phyloP scores from a whole-genome alignment of 2,797 vertebrate species.

The Pelobates cultripes region DNA sequence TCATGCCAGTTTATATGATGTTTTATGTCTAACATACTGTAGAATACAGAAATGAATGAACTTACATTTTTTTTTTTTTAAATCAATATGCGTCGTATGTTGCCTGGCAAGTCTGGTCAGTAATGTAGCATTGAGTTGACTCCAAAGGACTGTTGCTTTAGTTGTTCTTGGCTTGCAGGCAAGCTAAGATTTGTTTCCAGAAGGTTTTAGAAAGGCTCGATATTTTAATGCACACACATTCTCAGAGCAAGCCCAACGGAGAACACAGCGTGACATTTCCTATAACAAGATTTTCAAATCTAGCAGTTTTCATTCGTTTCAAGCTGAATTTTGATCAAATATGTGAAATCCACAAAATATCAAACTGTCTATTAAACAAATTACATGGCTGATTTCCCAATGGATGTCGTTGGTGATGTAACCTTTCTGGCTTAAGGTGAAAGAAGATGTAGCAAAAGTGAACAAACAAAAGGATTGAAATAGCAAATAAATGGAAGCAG shows the following conservation, averaged over 20 bases:
- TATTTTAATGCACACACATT: not conserved
- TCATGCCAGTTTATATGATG: too few relatives aligned
- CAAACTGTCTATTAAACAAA: too few relatives aligned
- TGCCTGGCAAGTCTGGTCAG: not conserved
- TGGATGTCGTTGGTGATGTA: too few relatives aligned
- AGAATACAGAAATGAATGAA: too few relatives aligned
- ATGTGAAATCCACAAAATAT: not conserved
- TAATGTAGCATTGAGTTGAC: not conserved
- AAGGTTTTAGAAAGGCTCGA: not conserved
- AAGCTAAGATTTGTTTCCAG: not conserved
- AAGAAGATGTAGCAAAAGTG: too few relatives aligned
- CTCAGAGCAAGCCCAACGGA: not conserved
- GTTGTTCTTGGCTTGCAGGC: slow-evolving; percentile 2
- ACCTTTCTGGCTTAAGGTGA: too few relatives aligned
- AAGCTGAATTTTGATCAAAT: not conserved
- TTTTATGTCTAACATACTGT: too few relatives aligned
- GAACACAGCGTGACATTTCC: not conserved
- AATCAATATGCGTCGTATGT: not conserved
- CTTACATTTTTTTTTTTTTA: too few relatives aligned
- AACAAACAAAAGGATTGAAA: too few relatives aligned
- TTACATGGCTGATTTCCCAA: too few relatives aligned
- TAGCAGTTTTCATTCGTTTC: not conserved
- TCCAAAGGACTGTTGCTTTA: not conserved
- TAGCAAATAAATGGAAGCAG: too few relatives aligned
- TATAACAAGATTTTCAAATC: not conserved